A percentile compares a stretch with the other conserved stretches of the same genome.
These are phyloP conservation scores for Meiosimyza platycephala DNA, from an alignment of 2,888 invertebrate species.

Conservation along the genomic window DNA sequence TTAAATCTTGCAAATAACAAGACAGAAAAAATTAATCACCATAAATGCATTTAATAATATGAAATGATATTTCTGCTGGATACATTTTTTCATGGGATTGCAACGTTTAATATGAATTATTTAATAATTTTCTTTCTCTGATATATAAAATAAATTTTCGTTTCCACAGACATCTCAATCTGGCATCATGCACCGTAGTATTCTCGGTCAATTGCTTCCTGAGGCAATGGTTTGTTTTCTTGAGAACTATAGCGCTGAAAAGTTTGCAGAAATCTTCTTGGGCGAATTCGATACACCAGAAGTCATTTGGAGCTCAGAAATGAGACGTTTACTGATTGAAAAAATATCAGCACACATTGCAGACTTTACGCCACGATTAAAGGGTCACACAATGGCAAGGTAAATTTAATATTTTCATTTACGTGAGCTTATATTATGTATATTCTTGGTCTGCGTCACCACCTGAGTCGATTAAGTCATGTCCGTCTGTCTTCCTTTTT, in stretches of 20 bases:
- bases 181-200: constrained; percentile 91
- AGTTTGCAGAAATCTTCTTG: constrained; percentile 96
- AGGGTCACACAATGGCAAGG: constrained; percentile 93
- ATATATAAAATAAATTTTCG: neutral
- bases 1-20: too few relatives aligned
- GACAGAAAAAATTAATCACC: too few relatives aligned
- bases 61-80: too few relatives aligned
- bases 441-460: neutral
- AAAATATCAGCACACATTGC: constrained; percentile 97
- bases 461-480: too few relatives aligned
- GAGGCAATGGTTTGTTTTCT: constrained; percentile 99
- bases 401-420: constrained; percentile 32
- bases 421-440: neutral
- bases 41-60: too few relatives aligned
- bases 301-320: constrained; percentile 98
- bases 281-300: constrained; percentile 99
- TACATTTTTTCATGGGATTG: too few relatives aligned
- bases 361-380: constrained; percentile 94
- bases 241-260: constrained; percentile 97
- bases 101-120: neutral
- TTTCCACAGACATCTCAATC: constrained; percentile 69
- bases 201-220: constrained; percentile 92
- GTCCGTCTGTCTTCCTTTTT: too few relatives aligned
- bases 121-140: too few relatives aligned
- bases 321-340: constrained; percentile 95